Conservation (phyloP, 2,797 vertebrate genomes). For the Hydrocynus forskahlii region DNA sequence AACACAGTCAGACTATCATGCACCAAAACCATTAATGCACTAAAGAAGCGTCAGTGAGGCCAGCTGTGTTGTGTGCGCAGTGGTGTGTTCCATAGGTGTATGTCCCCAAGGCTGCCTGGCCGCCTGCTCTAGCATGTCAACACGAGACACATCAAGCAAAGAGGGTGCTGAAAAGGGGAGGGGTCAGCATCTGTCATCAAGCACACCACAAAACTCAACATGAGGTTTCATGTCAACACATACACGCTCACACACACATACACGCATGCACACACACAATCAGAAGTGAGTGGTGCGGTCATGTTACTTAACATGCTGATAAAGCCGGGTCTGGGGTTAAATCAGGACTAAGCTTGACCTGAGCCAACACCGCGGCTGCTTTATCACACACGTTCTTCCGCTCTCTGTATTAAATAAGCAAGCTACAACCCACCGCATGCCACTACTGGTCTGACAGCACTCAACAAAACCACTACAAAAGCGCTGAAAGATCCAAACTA, state of each 20-base stretch:
- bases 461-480: conserved; percentile 10
- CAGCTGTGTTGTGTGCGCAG: background rate
- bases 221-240: conserved; percentile 68
- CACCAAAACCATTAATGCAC: background rate
- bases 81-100: conserved; percentile 21
- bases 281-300: conserved; percentile 74
- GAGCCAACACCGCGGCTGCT: conserved; percentile 53
- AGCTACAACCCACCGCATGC: background rate
- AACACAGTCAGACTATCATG: conserved; percentile 26
- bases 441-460: conserved; percentile 4
- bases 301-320: conserved; percentile 72
- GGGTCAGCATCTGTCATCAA: conserved; percentile 69
- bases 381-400: conserved; percentile 14
- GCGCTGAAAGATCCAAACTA: conserved; percentile 23
- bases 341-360: conserved; percentile 65
- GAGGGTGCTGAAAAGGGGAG: conserved; percentile 68
- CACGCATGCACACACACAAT: conserved; percentile 61
- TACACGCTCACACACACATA: conserved; percentile 21
- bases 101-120: conserved; percentile 15
- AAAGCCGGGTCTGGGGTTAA: conserved; percentile 73
- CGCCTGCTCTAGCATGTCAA: conserved; percentile 62
- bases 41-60: background rate
- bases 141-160: conserved; percentile 72
- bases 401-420: conserved; percentile 31
- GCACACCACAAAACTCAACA: conserved; percentile 62